A percentile compares a stretch with the other conserved stretches of the same genome.
phyloP scores from a whole-genome alignment of 2,797 vertebrate species.

The Dendrocincla fuliginosa region DNA sequence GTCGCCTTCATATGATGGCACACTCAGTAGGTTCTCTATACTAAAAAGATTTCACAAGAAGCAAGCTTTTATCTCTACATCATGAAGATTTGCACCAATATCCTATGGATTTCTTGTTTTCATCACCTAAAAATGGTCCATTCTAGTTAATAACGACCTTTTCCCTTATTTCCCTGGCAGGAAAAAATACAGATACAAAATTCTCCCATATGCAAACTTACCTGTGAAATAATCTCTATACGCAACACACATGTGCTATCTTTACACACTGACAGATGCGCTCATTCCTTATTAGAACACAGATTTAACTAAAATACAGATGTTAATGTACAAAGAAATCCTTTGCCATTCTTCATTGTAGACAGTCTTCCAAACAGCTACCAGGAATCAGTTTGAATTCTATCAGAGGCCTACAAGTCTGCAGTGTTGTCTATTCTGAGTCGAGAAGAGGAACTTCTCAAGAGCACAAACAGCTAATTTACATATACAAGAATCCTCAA shows the following conservation, averaged over 20 bases:
- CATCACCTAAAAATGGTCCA: not conserved
- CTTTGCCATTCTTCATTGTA: not conserved
- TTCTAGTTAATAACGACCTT: not conserved
- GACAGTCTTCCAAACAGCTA: not conserved
- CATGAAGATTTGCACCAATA: not conserved
- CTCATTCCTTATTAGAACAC: not conserved
- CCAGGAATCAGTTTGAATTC: not conserved
- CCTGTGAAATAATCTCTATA: not conserved
- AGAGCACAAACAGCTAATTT: not conserved
- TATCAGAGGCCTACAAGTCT: not conserved
- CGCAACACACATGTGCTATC: not conserved
- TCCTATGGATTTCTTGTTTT: not conserved
- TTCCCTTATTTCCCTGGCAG: not conserved
- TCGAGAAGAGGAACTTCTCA: not conserved
- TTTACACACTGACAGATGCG: not conserved
- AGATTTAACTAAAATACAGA: not conserved
- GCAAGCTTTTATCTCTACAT: not conserved
- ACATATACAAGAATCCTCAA: not conserved
- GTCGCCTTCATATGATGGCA: not conserved
- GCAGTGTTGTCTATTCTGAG: not conserved
- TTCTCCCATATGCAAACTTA: not conserved
- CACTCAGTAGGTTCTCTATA: not conserved
- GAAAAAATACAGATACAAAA: not conserved
- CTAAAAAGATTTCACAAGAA: not conserved
- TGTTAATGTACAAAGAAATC: not conserved